Evolutionary conservation across 2,113 vertebrate genomes (phyloP), one percentile per base, ranked within the genome.

Genomic region (Elaphurus davidianus): DNA sequence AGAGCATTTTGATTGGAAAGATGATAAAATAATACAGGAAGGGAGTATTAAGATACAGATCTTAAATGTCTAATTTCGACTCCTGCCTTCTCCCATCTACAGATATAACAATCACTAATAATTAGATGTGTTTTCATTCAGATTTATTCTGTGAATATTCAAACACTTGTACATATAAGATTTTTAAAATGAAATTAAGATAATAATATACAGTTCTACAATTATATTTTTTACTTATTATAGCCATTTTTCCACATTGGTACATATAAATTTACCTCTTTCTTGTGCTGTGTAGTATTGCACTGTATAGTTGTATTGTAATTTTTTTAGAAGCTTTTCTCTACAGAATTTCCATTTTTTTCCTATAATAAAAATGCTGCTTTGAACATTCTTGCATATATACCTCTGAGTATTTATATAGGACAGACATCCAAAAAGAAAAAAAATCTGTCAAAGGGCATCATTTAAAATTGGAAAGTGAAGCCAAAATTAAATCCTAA

Each of bases 401-500:
- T 13, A 93, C 0, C 1, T 71, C 86, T 93, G 78, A 59, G 30
- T 90, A 85, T 74, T 86, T 92, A 89, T 45, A 13, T 62, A 83
- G 12, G 13, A 78, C 43, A 97, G 33, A 47, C 15, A 95, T 82
- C 17, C 79, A 88, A 87, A 90, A 82, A 64, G 47, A 78, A 50
- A 93, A 93, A 59, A 40, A 12, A 40, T 23, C 54, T 91, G 30
- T 43, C 59, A 84, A 95, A 76, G 3, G n/a, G 5, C 36, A 78
- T 94, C 45, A 90, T 78, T 95, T 95, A 92, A 97, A 91, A 89
- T 12, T 94, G 67, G 62, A 23, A 92, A 12, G 19, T 79, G 21
- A 96, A 90, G 40, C 60, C 14, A 92, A 87, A 95, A 92, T 78
- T 81, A 93, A 92, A 88, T 60, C 33, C 28, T 81, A 82, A 85